These are phyloP conservation scores for Drosophila formosana DNA, from an alignment of 2,888 invertebrate species.

Conservation along the genomic window DNA sequence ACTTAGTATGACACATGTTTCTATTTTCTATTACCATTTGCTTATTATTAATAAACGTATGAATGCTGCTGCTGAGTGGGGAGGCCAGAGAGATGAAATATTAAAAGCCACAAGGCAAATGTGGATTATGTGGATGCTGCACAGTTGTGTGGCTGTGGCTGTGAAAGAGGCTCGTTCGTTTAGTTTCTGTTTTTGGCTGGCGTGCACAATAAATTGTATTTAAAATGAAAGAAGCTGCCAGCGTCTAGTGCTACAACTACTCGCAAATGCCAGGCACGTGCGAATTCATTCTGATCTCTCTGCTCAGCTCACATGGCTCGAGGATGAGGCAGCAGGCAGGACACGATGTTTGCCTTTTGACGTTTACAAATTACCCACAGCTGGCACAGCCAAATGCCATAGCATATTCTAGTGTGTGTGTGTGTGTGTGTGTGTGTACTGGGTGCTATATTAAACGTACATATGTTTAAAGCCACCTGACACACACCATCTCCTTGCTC, in stretches of 20 bases:
- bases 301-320: conserved; percentile 55
- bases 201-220: conserved; percentile 77
- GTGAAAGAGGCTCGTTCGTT: conserved; percentile 52
- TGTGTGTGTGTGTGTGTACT: conserved; percentile 31
- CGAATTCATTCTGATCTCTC: conserved; percentile 74
- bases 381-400: conserved; percentile 61
- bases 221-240: conserved; percentile 67
- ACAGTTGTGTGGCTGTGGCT: neutral
- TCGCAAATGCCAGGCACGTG: conserved; percentile 69
- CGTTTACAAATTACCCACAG: conserved; percentile 79
- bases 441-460: conserved; percentile 77
- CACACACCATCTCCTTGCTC: conserved; percentile 21
- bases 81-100: conserved; percentile 58
- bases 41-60: conserved; percentile 64
- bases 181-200: conserved; percentile 60
- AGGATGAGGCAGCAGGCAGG: conserved; percentile 26
- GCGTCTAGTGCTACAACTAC: conserved; percentile 23
- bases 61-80: neutral
- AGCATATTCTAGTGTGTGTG: conserved; percentile 36
- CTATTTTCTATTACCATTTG: conserved; percentile 33
- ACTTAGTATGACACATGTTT: conserved; percentile 56
- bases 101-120: conserved; percentile 68
- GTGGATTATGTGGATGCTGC: conserved; percentile 60
- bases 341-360: conserved; percentile 80
- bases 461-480: conserved; percentile 69